Percentiles rank a stretch among this genome's conserved stretches.
Conservation (phyloP, 2,797 vertebrate species). For the Eremophila alpestris region DNA sequence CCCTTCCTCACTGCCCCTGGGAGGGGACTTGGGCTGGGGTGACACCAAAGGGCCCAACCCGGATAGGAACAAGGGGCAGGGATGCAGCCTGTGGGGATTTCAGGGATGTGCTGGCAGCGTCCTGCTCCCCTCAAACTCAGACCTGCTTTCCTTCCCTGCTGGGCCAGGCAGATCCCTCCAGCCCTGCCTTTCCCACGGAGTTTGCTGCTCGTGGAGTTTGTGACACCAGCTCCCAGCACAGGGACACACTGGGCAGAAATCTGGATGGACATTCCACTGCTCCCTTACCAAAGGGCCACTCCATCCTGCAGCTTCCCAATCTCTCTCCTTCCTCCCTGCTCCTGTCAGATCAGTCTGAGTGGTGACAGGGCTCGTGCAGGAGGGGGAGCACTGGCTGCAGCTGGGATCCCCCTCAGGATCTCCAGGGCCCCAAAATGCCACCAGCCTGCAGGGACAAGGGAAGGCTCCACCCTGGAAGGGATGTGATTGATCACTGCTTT, state of each 20-base stretch:
- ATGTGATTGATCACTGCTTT: background rate
- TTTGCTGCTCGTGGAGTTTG: background rate
- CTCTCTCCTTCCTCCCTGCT: background rate
- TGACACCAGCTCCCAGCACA: background rate
- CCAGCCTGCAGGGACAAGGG: background rate
- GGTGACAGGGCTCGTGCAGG: accelerated
- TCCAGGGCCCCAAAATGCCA: background rate
- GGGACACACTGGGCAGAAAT: accelerated
- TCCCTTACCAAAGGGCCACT: background rate
- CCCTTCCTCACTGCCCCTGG: background rate
- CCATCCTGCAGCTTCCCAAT: background rate
- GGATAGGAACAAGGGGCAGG: background rate
- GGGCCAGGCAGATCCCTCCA: background rate
- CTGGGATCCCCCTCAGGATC: background rate
- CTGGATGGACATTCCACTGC: background rate
- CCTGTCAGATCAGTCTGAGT: background rate
- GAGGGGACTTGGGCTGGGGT: no score
- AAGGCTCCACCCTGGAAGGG: background rate
- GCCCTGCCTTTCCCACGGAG: background rate
- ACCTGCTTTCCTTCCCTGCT: background rate
- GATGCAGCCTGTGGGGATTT: accelerated
- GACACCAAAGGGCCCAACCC: background rate
- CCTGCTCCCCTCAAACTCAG: background rate
- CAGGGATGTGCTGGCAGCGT: background rate
- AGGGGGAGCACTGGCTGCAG: background rate